Evolutionary conservation across 2,113 vertebrate species (phyloP), one percentile per base, ranked within the genome.

Genomic region (Semicossyphus pulcher): DNA sequence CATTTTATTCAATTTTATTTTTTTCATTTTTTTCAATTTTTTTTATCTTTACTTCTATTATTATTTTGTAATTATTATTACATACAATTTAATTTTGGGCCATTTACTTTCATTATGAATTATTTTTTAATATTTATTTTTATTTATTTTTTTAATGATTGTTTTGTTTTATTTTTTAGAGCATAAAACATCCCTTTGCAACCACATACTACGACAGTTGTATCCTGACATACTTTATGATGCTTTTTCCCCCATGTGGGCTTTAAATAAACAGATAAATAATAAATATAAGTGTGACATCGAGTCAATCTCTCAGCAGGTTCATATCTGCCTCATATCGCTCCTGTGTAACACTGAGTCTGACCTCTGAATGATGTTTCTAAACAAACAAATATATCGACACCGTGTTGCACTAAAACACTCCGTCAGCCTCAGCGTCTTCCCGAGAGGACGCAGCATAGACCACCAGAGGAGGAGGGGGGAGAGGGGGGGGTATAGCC

Each of bases 361-460:
- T 64, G 29, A 76, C 77, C 54, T 84, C 69, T 44, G 62, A 78
- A 80, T 48, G 52, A 80, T 65, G n/a, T 70, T 76, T 63, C 52
- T 66, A 63, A 82, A 78, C 62, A 71, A 77, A 60, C 61, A 65
- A 73, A 80, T 70, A 69, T n/a, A 81, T 72, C 73, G 72, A 25
- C 39, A 2, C 29, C 5, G 25, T 21, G 66, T 39, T 60, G 41
- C 67, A 58, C 48, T 72, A 12, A 65, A 14, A 20, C 70, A 49
- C 78, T 86, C 25, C 3, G 78, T 88, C 86, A 76, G 42, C 56
- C 47, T 65, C 34, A 2, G 79, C 61, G 66, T 65, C 16, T 15
- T 29, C n/a, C 78, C 69, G 12, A 4, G 61, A 83, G 78, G 78
- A 66, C 5, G 15, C 54, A 1, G 21, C n/a, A n/a, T n/a, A 60